Percentiles rank a stretch among this genome's conserved stretches.
These are phyloP conservation scores for Sebastes schlegelii DNA, from an alignment of 2,113 vertebrate genomes.

Conservation along the genomic window DNA sequence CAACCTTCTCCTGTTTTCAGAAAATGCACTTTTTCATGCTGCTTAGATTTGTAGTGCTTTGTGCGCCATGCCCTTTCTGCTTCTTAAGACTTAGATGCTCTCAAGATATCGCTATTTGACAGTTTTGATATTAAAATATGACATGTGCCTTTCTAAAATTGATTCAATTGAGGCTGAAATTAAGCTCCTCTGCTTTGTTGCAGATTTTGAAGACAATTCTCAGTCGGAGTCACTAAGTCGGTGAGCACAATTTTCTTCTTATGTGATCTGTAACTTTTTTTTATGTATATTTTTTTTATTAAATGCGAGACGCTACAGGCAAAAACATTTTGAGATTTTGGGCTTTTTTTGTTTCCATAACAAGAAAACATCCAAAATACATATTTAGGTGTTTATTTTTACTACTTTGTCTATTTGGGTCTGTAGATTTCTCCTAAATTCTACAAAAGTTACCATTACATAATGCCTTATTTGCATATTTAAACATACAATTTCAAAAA, in stretches of 20 bases:
- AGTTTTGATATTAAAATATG: neutral
- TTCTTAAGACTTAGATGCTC: constrained; percentile 14
- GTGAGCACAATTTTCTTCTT: constrained; percentile 77
- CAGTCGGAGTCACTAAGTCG: constrained; percentile 87
- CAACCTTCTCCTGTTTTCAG: neutral
- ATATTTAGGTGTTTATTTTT: too few species aligned
- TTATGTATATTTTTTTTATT: too few species aligned
- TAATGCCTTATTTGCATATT: too few species aligned
- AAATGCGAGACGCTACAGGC: too few species aligned
- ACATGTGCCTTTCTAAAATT: neutral
- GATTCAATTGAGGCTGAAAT: neutral
- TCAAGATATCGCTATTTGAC: neutral
- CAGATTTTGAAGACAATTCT: constrained; percentile 87
- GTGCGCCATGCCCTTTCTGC: neutral
- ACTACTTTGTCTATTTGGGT: too few species aligned
- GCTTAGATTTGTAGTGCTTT: constrained; percentile 18
- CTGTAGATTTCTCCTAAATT: too few species aligned
- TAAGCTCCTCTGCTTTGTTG: constrained; percentile 42
- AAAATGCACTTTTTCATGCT: constrained; percentile 6
- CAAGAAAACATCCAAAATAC: too few species aligned
- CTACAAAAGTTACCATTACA: too few species aligned
- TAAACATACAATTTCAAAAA: too few species aligned
- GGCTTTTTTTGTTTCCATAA: too few species aligned
- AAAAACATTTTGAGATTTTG: too few species aligned
- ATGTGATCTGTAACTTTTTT: neutral